A percentile compares a stretch with the other conserved stretches of the same genome.
Evolutionary conservation across 2,113 vertebrate species (phyloP).

Genomic region (Hystrix brachyura): DNA sequence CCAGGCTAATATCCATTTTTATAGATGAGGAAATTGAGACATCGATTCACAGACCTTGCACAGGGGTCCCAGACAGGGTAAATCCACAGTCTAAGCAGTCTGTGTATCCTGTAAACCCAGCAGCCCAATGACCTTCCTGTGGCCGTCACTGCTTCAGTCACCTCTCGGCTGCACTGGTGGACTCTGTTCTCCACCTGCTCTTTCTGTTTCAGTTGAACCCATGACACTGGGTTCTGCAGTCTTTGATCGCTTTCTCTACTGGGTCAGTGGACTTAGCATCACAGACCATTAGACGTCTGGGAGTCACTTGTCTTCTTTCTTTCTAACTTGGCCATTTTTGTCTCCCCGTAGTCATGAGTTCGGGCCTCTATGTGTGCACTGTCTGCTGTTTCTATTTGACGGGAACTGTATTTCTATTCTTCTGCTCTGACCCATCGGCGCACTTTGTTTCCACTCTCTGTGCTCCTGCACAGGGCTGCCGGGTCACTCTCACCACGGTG

Average conservation of each 20-base stretch:
- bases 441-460: background rate
- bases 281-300: background rate
- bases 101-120: background rate
- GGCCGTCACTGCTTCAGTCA: background rate
- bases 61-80: background rate
- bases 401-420: background rate
- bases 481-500: no score
- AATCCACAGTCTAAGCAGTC: no score
- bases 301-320: background rate
- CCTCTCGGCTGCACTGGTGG: background rate
- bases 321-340: background rate
- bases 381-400: background rate
- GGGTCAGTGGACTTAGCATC: background rate
- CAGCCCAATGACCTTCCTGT: background rate
- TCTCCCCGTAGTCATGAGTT: background rate
- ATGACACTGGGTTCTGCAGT: background rate
- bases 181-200: background rate
- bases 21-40: background rate
- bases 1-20: background rate
- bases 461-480: no score
- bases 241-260: background rate
- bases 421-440: background rate
- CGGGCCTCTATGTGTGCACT: background rate
- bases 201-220: background rate
- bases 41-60: background rate